Evolutionary conservation across 2,888 invertebrate genomes (phyloP).

Genomic region (Aleiodes testaceus): DNA sequence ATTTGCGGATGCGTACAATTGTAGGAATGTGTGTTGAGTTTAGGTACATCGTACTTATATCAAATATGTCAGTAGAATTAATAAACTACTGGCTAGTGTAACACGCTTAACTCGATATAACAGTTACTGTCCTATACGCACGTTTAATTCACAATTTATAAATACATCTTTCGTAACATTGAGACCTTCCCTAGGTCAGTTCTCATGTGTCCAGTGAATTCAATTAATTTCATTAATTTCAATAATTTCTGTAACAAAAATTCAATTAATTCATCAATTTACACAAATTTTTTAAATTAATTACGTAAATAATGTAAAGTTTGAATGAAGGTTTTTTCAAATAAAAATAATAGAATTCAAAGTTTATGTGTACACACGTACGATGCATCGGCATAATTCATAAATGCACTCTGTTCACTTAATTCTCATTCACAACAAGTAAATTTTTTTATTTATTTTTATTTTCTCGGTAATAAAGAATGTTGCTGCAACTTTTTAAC

Average conservation of each 20-base stretch:
- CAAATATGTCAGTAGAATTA: conserved; percentile 40
- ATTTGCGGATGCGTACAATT: conserved; percentile 72
- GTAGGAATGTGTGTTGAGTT: conserved; percentile 45
- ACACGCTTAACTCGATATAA: conserved; percentile 22
- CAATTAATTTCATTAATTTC: not conserved
- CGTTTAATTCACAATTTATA: conserved; percentile 10
- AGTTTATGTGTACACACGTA: too few species aligned
- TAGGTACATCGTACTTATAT: conserved; percentile 23
- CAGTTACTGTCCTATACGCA: not conserved
- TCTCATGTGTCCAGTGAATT: conserved; percentile 58
- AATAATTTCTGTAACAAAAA: too few species aligned
- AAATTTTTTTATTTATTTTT: not conserved
- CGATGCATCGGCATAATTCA: too few species aligned
- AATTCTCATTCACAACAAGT: too few species aligned
- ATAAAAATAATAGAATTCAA: too few species aligned
- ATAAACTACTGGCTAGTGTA: conserved; percentile 29
- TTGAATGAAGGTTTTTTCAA: too few species aligned
- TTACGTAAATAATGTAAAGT: too few species aligned
- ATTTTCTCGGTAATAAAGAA: not conserved
- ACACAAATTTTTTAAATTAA: too few species aligned
- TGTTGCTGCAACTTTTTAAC: too few species aligned
- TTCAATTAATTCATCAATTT: not conserved
- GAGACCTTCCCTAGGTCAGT: conserved; percentile 69
- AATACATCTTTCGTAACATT: conserved; percentile 64
- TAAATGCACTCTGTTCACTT: too few species aligned